Base-by-base conservation (phyloP, 2,888 invertebrate genomes). In the Eupithecia inturbata region DNA sequence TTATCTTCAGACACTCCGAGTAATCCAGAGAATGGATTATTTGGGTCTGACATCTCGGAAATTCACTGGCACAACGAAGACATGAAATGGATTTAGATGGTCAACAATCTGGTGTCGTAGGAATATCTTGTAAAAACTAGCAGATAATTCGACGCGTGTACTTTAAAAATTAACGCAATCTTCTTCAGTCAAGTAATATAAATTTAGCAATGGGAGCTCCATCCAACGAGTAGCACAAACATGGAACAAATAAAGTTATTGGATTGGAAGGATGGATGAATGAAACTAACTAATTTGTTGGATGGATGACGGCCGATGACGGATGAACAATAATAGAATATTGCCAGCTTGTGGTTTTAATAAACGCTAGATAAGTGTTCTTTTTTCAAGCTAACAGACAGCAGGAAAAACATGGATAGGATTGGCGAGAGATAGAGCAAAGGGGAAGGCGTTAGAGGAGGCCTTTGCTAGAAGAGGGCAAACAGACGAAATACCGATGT, bases 21-120 rank as follows among this genome's bases (percentile, higher is more conserved):
- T 81, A 94, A 85, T 22, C 90, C 94, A 85, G 89, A 87, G 83
- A 94, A 94, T 36, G 94, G 93, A 87, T 94, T 94, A 85, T 89
- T 91, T 80, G 88, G 85, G 75, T 92, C 92, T 70, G 94, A 92
- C 94, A 94, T 94, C 63, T 72, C 76, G 75, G 67, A 67, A 74
- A 64, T 70, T 74, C 28, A 79, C 62, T 66, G 74, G 71, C 45
- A 71, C 69, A 49, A 33, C 63, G 71, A 71, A 68, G 57, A 76
- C 69, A 77, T 76, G 68, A 66, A 71, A 28, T 31, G 9, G 69
- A 66, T 45, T 26, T 67, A 62, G 26, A 9, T 26, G 31, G 36
- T 70, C 41, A 53, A 36, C 33, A 53, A 22, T 57, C 26, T 57
- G 57, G 57, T 57, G 57, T 14, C 57, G 10, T 57, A 22, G 9